Conservation (phyloP, 2,113 vertebrate genomes). For the Dasypus novemcinctus region DNA sequence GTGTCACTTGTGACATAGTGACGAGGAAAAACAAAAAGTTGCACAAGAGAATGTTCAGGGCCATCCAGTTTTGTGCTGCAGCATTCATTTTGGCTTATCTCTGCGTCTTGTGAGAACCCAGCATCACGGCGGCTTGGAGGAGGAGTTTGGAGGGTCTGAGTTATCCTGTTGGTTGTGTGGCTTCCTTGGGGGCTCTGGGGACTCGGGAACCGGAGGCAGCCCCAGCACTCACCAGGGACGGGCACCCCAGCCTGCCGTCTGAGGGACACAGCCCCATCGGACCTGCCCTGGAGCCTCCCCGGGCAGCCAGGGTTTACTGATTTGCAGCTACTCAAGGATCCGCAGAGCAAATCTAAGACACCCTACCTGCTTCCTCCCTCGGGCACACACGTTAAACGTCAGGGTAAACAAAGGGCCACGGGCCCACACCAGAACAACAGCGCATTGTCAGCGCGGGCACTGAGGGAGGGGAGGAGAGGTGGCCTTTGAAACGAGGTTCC, state of each 20-base stretch:
- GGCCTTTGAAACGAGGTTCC: background rate
- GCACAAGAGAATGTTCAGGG: accelerated
- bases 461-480: too few species aligned
- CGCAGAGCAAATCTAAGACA: background rate
- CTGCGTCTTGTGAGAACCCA: background rate
- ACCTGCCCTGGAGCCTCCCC: background rate
- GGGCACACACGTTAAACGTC: accelerated
- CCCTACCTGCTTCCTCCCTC: background rate
- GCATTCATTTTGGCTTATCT: too few species aligned
- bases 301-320: background rate
- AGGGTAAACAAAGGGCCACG: background rate
- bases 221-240: too few species aligned
- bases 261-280: background rate
- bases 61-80: too few species aligned
- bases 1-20: accelerated
- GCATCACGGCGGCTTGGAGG: background rate
- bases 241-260: too few species aligned
- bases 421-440: background rate
- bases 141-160: background rate
- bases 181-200: background rate
- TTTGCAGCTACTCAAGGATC: accelerated
- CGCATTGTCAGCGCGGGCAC: background rate
- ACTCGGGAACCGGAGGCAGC: background rate
- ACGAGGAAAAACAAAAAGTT: background rate
- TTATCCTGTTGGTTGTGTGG: background rate